Evolutionary conservation across 2,113 vertebrate genomes (phyloP).

Genomic region (Salvator merianae): DNA sequence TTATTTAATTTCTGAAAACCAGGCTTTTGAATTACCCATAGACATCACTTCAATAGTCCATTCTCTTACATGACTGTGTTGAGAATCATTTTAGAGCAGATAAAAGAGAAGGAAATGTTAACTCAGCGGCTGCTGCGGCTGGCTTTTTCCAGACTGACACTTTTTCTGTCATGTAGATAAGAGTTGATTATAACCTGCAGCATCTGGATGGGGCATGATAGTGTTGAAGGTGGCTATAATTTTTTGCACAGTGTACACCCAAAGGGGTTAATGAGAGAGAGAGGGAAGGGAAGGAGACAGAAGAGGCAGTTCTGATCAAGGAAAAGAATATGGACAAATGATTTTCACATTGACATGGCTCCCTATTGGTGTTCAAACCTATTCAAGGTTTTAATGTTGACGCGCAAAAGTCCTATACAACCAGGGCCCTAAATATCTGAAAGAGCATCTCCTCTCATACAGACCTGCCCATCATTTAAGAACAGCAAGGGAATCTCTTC

Average conservation of each 20-base stretch:
- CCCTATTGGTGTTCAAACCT: background rate
- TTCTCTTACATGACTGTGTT: slow-evolving; percentile 21
- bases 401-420: too few relatives aligned
- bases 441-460: too few relatives aligned
- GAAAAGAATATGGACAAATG: background rate
- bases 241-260: slow-evolving; percentile 24
- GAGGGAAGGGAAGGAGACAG: too few relatives aligned
- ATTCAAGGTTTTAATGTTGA: too few relatives aligned
- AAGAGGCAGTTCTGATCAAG: background rate
- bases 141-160: slow-evolving; percentile 43
- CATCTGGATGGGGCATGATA: slow-evolving; percentile 11
- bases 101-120: slow-evolving; percentile 58
- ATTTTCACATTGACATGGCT: background rate
- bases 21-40: slow-evolving; percentile 48
- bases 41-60: background rate
- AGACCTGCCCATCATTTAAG: background rate
- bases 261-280: slow-evolving; percentile 13
- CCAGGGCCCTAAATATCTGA: too few relatives aligned
- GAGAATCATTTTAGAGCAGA: slow-evolving; percentile 51
- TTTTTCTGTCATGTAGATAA: slow-evolving; percentile 26
- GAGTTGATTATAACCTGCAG: slow-evolving; percentile 40
- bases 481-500: too few relatives aligned
- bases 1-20: background rate
- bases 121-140: slow-evolving; percentile 26
- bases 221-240: slow-evolving; percentile 32